A percentile compares a stretch with the other conserved stretches of the same genome.
These are phyloP conservation scores for Caranx ignobilis DNA, from an alignment of 2,113 vertebrate species.

Conservation along the genomic window DNA sequence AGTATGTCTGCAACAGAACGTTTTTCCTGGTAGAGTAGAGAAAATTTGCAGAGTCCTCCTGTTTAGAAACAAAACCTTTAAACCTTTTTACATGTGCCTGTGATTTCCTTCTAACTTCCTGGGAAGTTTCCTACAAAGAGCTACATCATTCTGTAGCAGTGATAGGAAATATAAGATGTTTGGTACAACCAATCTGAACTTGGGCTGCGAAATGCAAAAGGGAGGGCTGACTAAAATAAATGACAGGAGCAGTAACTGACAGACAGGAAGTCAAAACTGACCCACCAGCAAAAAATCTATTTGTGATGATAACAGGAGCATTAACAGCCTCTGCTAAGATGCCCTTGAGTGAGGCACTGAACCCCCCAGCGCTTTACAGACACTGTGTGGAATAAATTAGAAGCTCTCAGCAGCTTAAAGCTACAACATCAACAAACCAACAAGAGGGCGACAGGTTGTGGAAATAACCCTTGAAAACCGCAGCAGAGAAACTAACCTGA, in stretches of 20 bases:
- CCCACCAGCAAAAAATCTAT: not conserved
- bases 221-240: no score
- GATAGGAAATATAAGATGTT: no score
- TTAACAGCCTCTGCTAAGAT: constrained; percentile 20
- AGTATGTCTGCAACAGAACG: not conserved
- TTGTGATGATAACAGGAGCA: not conserved
- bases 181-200: no score
- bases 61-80: not conserved
- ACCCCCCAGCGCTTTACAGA: not conserved
- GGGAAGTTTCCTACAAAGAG: no score
- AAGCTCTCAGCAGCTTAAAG: constrained; percentile 10
- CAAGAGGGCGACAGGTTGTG: constrained; percentile 3
- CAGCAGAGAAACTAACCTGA: constrained; percentile 2
- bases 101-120: not conserved
- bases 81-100: no score
- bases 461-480: not conserved
- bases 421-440: constrained; percentile 9
- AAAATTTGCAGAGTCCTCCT: not conserved
- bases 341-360: constrained; percentile 37
- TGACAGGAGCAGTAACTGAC: not conserved
- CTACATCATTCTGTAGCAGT: not conserved
- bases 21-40: not conserved
- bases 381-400: constrained; percentile 14
- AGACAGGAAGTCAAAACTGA: constrained; percentile 2
- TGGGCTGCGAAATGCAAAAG: not conserved